These are phyloP conservation scores for Onychorhynchus coronatus DNA, from an alignment of 2,113 vertebrate species.

Conservation along the genomic window DNA sequence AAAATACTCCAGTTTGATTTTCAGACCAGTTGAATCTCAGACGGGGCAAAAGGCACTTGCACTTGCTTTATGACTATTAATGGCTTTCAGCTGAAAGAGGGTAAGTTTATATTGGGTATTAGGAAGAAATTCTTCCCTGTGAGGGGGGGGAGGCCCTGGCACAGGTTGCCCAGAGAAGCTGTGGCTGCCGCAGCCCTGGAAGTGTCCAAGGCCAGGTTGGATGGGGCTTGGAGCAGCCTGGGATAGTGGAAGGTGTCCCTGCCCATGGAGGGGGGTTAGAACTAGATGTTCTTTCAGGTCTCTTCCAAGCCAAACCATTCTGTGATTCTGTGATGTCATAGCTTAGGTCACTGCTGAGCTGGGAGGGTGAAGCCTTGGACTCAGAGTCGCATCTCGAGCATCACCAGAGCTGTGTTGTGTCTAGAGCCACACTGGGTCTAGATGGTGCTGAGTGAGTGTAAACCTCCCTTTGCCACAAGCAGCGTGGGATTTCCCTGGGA, in stretches of 20 bases:
- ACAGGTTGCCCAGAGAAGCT: not conserved
- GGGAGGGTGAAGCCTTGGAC: not conserved
- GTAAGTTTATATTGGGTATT: not conserved
- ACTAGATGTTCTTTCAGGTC: not conserved
- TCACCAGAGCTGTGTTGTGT: not conserved
- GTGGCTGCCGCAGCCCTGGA: not conserved
- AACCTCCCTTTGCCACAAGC: not conserved
- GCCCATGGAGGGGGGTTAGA: not conserved
- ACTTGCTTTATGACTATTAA: not conserved
- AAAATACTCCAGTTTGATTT: not conserved
- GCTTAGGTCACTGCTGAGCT: not conserved
- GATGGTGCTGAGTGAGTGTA: not conserved
- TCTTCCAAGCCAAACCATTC: not conserved
- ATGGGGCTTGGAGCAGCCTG: not conserved
- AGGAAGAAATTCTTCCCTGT: not conserved
- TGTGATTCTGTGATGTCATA: not conserved
- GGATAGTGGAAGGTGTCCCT: not conserved
- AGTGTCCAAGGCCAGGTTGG: not conserved
- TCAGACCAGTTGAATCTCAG: not conserved
- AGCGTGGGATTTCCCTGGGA: not conserved
- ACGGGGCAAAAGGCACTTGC: not conserved
- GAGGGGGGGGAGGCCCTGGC: not conserved
- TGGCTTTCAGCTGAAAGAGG: not conserved
- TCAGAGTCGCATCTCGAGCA: not conserved
- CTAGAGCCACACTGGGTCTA: slow-evolving; percentile 22